A percentile compares a stretch with the other conserved stretches of the same genome.
Conservation (phyloP, 2,797 vertebrate genomes). For the Melopsittacus undulatus region DNA sequence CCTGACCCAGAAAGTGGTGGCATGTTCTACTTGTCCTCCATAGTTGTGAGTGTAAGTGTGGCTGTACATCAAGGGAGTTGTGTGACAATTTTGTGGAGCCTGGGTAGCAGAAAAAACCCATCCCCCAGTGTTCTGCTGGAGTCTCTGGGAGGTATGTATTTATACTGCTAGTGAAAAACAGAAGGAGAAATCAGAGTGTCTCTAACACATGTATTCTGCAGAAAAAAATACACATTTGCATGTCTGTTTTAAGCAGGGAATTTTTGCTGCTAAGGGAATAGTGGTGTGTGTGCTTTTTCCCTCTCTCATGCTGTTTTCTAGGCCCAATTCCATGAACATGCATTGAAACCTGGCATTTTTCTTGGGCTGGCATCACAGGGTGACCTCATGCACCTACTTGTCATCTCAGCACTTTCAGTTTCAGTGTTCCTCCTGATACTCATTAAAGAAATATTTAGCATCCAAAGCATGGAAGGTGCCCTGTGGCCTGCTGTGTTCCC, state of each 20-base stretch:
- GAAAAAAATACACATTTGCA: conserved; percentile 33
- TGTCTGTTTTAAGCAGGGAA: neutral
- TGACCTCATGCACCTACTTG: conserved; percentile 24
- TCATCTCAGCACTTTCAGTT: conserved; percentile 26
- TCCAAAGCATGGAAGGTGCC: neutral
- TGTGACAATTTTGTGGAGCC: conserved; percentile 9
- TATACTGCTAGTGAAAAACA: conserved; percentile 41
- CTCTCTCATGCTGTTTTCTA: neutral
- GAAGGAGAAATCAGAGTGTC: conserved; percentile 24
- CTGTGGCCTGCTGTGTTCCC: neutral
- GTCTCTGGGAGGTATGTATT: neutral
- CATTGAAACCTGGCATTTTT: neutral
- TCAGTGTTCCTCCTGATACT: conserved; percentile 27
- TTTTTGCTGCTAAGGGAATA: neutral
- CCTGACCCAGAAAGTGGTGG: conserved; percentile 28
- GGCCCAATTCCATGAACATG: neutral
- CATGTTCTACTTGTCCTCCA: conserved; percentile 22
- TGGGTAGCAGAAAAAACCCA: neutral
- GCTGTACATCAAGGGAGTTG: neutral
- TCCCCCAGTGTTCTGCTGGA: neutral
- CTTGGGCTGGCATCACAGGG: neutral
- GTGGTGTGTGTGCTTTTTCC: neutral
- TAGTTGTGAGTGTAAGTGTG: neutral
- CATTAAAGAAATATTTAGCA: conserved; percentile 51
- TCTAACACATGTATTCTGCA: conserved; percentile 26